Percentiles rank a stretch among this genome's conserved stretches.
phyloP scores from a whole-genome alignment of 2,113 vertebrate genomes.

The Odontophorus gujanensis region DNA sequence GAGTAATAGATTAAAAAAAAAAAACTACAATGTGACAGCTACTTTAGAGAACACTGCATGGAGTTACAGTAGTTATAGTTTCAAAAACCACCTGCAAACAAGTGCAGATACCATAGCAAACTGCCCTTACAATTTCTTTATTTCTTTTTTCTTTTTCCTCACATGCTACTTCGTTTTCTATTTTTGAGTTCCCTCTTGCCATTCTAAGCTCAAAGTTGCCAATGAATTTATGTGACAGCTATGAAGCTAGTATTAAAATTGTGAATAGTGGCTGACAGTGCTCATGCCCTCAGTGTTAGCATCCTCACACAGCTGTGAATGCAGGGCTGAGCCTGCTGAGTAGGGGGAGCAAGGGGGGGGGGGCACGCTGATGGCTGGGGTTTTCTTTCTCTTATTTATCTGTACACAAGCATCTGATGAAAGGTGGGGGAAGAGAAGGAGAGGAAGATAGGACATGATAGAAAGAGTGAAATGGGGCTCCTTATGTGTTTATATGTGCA shows the following conservation, averaged over 20 bases:
- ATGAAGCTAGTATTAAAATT: constrained; percentile 82
- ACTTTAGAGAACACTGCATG: constrained; percentile 56
- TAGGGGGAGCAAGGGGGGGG: background rate
- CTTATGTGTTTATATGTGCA: background rate
- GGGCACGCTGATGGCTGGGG: background rate
- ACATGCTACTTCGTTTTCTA: background rate
- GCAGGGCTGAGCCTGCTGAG: background rate
- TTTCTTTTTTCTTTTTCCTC: constrained; percentile 47
- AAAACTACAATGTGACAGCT: constrained; percentile 48
- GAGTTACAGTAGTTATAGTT: constrained; percentile 75
- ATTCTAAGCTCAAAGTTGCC: constrained; percentile 53
- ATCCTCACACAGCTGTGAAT: constrained; percentile 68
- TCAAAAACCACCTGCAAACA: constrained; percentile 81
- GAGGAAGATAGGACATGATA: background rate
- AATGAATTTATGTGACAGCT: constrained; percentile 87
- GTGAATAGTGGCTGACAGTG: constrained; percentile 76
- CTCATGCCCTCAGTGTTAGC: constrained; percentile 36
- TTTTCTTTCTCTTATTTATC: constrained; percentile 40
- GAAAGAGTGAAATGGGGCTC: background rate
- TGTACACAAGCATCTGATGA: background rate
- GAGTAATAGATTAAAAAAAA: constrained; percentile 33
- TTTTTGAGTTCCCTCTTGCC: constrained; percentile 54
- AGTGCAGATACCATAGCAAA: constrained; percentile 71
- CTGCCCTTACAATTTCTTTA: background rate
- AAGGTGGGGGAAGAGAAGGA: too few relatives aligned